Base-by-base conservation (phyloP, 2,888 invertebrate species). In the Myathropa florea region DNA sequence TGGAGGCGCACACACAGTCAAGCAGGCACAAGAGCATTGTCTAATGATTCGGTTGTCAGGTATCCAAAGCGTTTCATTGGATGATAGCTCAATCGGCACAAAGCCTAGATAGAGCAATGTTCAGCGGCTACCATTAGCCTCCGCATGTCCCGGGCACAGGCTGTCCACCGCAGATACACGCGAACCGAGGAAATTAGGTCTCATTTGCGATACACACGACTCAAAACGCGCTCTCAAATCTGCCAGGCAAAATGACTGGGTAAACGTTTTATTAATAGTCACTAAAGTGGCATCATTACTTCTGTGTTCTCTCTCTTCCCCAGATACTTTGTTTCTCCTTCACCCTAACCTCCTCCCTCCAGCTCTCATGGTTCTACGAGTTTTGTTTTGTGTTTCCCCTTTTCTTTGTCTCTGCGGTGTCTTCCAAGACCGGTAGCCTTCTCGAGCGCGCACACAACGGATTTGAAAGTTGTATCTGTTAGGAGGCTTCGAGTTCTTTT, bases 221-320 rank as follows among this genome's bases (percentile, higher is more conserved):
- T 71, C 61, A 71, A 60, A 77, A 46, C 65, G 23, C n/a, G 21
- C 36, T 65, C 68, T 82, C 53, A 81, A 81, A 77, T 72, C 67
- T 57, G 75, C 82, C 70, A 53, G 85, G 67, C 77, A 60, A 85
- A 73, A 67, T 83, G 86, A 75, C 83, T 78, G 39, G 79, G 79
- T 87, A 83, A 87, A 76, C 87, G 76, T 83, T 87, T 83, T 87
- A 87, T 87, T 87, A 87, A 87, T 83, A 83, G 87, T 72, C 79
- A 83, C 83, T 87, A 83, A 87, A 87, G 79, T 87, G 87, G 83
- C 79, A 79, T 87, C 83, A 87, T 83, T 83, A 80, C 67, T 79
- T 75, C 68, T 53, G 73, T 30, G 67, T 68, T 73, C 76, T 82
- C 61, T 59, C 36, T 61, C 70, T 71, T 36, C 28, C n/a, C n/a